phyloP scores from a whole-genome alignment of 2,113 vertebrate genomes.

The Trogon surrucura region DNA sequence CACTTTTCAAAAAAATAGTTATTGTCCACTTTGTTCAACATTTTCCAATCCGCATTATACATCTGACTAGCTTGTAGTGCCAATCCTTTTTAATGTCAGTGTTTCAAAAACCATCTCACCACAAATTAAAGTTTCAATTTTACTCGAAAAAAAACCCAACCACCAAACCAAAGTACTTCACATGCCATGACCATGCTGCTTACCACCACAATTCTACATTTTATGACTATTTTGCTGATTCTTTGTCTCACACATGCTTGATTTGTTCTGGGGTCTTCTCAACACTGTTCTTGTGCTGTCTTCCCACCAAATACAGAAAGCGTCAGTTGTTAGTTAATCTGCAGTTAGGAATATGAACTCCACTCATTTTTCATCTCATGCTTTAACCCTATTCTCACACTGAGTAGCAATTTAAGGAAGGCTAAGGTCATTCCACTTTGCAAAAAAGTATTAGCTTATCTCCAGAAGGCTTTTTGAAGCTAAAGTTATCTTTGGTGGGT shows the following conservation, averaged over 20 bases:
- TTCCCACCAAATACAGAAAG: neutral
- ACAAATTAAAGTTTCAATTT: neutral
- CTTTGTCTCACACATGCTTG: neutral
- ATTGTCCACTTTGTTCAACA: neutral
- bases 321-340: neutral
- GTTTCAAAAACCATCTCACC: neutral
- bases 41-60: neutral
- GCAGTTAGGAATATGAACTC: neutral
- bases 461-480: neutral
- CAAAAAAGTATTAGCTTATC: neutral
- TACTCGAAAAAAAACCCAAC: neutral
- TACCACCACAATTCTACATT: neutral
- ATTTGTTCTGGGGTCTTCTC: neutral
- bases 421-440: neutral
- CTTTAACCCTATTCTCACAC: neutral
- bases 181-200: neutral
- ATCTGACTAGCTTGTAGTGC: neutral
- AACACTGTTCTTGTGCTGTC: neutral
- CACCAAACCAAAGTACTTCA: neutral
- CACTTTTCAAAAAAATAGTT: slow-evolving; percentile 14
- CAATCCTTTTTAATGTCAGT: neutral
- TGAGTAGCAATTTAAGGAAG: neutral
- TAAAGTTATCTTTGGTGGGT: neutral
- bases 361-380: neutral
- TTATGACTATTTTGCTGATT: neutral